Conservation (phyloP, 2,888 invertebrate genomes). For the Synergus laeviventris region DNA sequence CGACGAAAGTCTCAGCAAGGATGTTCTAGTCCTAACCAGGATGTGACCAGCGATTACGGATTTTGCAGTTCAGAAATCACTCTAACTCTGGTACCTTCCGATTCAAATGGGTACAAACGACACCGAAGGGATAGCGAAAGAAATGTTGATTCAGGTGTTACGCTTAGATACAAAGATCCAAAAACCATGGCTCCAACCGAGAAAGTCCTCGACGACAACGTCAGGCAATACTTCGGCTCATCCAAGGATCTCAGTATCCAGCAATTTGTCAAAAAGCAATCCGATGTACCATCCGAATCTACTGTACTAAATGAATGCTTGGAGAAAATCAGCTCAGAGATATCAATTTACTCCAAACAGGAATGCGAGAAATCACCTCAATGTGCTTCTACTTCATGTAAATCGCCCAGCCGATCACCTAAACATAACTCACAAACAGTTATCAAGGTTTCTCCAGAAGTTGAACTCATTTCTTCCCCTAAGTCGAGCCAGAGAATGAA, state of each 20-base stretch:
- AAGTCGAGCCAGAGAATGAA: not conserved
- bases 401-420: not conserved
- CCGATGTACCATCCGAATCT: not conserved
- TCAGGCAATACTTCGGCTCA: not conserved
- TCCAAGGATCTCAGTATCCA: not conserved
- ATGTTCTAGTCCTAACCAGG: conserved; percentile 4
- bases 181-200: conserved; percentile 16
- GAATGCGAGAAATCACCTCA: not conserved
- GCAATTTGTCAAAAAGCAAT: not conserved
- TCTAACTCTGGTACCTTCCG: conserved; percentile 47
- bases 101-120: conserved; percentile 15
- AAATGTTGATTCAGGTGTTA: conserved; percentile 4
- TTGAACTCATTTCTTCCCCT: conserved; percentile 14
- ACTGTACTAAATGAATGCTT: not conserved
- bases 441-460: conserved; percentile 19
- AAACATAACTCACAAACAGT: conserved; percentile 5
- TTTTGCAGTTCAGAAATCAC: conserved; percentile 52
- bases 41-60: conserved; percentile 44
- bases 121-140: conserved; percentile 20
- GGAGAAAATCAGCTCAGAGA: conserved; percentile 13
- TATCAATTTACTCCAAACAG: conserved; percentile 13
- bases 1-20: conserved; percentile 13
- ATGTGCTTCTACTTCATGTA: not conserved
- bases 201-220: conserved; percentile 21
- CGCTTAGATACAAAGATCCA: conserved; percentile 17